phyloP scores from a whole-genome alignment of 2,797 vertebrate species.

The Amblyopsis hoosieri region DNA sequence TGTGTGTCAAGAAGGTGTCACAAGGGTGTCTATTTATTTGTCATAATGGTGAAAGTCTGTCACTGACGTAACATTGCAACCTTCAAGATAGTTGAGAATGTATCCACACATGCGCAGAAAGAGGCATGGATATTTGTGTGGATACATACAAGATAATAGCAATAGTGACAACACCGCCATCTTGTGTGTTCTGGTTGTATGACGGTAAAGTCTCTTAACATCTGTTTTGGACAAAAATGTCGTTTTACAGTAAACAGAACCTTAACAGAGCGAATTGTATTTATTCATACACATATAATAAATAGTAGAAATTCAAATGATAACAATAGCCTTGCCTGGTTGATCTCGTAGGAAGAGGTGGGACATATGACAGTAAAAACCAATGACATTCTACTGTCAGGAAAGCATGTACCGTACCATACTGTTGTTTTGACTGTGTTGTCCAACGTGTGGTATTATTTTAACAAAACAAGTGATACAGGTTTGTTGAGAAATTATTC shows the following conservation, averaged over 20 bases:
- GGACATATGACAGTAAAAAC: constrained; percentile 6
- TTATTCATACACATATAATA: not conserved
- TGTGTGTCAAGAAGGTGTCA: no score
- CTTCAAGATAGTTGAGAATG: no score
- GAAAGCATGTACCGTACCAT: constrained; percentile 49
- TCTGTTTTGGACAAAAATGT: not conserved
- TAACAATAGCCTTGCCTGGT: constrained; percentile 17
- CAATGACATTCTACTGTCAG: constrained; percentile 37
- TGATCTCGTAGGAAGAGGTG: constrained; percentile 39
- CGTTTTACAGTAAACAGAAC: not conserved
- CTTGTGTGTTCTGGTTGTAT: constrained; percentile 37
- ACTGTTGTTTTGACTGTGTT: constrained; percentile 45
- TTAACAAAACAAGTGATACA: not conserved
- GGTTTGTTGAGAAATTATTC: not conserved
- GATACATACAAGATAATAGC: not conserved
- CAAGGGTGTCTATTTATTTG: no score
- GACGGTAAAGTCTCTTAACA: not conserved
- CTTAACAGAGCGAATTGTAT: no score
- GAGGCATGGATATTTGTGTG: no score
- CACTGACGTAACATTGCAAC: no score
- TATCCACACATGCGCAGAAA: no score
- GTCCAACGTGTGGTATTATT: accelerated
- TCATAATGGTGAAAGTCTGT: no score
- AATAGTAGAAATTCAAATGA: not conserved
- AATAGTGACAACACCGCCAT: constrained; percentile 40